A percentile compares a stretch with the other conserved stretches of the same genome.
Conservation (phyloP, 2,797 vertebrate species). For the Pseudotriccus pelzelni region DNA sequence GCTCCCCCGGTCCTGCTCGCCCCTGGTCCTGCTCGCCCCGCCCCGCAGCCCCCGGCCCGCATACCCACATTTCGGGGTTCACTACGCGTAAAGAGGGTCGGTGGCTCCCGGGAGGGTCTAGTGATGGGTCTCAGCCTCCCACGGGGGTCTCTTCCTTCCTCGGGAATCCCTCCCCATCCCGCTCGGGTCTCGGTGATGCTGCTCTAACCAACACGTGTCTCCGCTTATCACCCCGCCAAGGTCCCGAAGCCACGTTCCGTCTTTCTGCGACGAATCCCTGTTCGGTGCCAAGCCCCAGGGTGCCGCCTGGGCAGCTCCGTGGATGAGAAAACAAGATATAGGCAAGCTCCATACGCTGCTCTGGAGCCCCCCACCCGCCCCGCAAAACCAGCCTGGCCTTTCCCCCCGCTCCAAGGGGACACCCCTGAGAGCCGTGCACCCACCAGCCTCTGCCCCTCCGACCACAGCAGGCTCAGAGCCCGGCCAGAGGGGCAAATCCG, state of each 20-base stretch:
- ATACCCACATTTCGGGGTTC: neutral
- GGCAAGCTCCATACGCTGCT: slow-evolving; percentile 69
- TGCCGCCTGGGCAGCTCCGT: neutral
- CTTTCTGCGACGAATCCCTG: slow-evolving; percentile 79
- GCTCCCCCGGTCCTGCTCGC: neutral
- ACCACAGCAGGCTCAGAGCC: accelerated
- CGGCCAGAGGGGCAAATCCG: neutral
- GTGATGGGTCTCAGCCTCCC: neutral
- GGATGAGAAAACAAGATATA: slow-evolving; percentile 47
- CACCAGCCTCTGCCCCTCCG: accelerated
- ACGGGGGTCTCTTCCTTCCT: neutral
- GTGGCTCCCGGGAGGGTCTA: neutral
- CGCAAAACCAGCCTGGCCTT: neutral
- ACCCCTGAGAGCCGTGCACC: slow-evolving; percentile 42
- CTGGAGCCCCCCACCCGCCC: slow-evolving; percentile 68
- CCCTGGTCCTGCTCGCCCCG: too few relatives aligned
- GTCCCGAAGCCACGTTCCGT: slow-evolving; percentile 60
- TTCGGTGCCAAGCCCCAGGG: slow-evolving; percentile 59
- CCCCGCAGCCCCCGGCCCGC: neutral
- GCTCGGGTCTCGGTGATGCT: neutral
- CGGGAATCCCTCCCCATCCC: neutral
- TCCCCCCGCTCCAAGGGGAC: neutral
- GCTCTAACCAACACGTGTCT: neutral
- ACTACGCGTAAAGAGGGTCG: neutral
- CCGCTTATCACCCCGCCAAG: slow-evolving; percentile 1